Conservation (phyloP, 2,888 invertebrate species). For the Piscicola geometra region DNA sequence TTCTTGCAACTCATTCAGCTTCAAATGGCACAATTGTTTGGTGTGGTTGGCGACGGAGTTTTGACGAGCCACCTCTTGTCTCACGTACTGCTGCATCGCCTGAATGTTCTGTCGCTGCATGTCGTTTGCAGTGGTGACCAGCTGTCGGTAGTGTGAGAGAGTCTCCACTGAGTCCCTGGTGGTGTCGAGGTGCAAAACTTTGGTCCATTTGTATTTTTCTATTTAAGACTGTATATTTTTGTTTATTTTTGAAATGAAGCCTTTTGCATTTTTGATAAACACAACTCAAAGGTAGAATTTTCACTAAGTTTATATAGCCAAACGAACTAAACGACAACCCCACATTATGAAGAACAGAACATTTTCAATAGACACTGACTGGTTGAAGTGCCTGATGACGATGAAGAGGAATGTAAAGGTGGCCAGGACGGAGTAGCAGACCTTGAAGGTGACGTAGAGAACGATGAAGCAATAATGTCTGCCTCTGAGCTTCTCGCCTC, state of each 20-base stretch:
- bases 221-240: too few species aligned
- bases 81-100: slow-evolving; percentile 49
- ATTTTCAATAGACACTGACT: slow-evolving; percentile 43
- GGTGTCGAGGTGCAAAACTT: not conserved
- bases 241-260: too few species aligned
- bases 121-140: slow-evolving; percentile 41
- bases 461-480: slow-evolving; percentile 51
- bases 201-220: too few species aligned
- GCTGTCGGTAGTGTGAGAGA: slow-evolving; percentile 42
- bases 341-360: too few species aligned
- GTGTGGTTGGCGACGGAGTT: slow-evolving; percentile 47
- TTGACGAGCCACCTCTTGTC: slow-evolving; percentile 48
- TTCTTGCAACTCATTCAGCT: slow-evolving; percentile 41
- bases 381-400: slow-evolving; percentile 50
- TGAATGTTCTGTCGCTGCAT: slow-evolving; percentile 47
- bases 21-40: slow-evolving; percentile 44
- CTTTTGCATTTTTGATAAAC: too few species aligned
- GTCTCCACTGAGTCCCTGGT: slow-evolving; percentile 42
- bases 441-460: slow-evolving; percentile 51
- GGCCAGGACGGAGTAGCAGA: slow-evolving; percentile 49
- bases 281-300: too few species aligned
- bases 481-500: slow-evolving; percentile 44
- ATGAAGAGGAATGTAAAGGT: slow-evolving; percentile 51
- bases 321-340: too few species aligned
- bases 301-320: too few species aligned